phyloP scores from a whole-genome alignment of 1,140 invertebrate species.

The Drosophila truncata region DNA sequence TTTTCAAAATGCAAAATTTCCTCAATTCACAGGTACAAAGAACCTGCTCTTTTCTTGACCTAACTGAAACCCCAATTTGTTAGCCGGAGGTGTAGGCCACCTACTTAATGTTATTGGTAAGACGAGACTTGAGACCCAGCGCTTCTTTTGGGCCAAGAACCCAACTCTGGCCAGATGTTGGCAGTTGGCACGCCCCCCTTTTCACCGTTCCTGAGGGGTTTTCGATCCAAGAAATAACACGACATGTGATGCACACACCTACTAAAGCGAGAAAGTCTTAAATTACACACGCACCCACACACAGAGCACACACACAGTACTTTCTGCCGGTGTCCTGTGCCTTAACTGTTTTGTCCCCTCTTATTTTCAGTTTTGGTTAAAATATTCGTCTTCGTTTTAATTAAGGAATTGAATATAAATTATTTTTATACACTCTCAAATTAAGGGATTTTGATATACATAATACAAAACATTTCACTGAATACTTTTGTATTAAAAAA shows the following conservation, averaged over 20 bases:
- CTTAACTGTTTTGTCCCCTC: not conserved
- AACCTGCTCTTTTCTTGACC: conserved; percentile 47
- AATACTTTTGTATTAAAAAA: no score
- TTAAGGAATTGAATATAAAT: conserved; percentile 51
- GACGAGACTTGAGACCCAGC: conserved; percentile 6
- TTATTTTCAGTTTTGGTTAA: conserved; percentile 32
- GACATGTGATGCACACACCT: conserved; percentile 42
- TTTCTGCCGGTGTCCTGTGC: conserved; percentile 10
- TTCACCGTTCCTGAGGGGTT: not conserved
- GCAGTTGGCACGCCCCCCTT: conserved; percentile 30
- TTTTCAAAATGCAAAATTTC: conserved; percentile 1
- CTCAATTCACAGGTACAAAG: conserved; percentile 5
- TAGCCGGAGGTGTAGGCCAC: conserved; percentile 47
- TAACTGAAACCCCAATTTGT: conserved; percentile 48
- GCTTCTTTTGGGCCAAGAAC: conserved; percentile 18
- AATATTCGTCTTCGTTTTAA: conserved; percentile 10
- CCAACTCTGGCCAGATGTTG: conserved; percentile 64
- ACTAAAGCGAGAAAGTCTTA: conserved; percentile 75
- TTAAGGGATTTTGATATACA: no score
- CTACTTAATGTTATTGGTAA: conserved; percentile 31
- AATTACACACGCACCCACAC: conserved; percentile 78
- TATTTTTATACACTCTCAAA: no score
- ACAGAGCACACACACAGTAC: conserved; percentile 14
- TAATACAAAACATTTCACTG: no score
- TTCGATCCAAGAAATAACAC: conserved; percentile 37